Evolutionary conservation across 2,113 vertebrate genomes (phyloP), one percentile per base, ranked within the genome.

Genomic region (Malurus alboscapulatus): DNA sequence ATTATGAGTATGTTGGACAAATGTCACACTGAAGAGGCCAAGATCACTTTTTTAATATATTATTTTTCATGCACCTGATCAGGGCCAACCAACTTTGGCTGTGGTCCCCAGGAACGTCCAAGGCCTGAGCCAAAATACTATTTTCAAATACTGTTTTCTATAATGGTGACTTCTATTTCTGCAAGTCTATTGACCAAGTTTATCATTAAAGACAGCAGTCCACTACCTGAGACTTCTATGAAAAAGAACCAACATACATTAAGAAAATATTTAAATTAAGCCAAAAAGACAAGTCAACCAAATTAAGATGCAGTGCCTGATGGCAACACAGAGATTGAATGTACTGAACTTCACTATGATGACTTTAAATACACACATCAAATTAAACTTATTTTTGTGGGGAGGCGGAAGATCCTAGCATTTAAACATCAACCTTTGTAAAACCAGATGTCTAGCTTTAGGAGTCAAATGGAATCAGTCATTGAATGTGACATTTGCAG

Each of bases 21-120:
- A 84, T 5, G n/a, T 77, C 68, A 53, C 44, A 53, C 30, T 61
- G 19, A 73, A 73, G 36, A 69, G 24, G 65, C 8, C 61, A 69
- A 65, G 27, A 66, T 24, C 25, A 44, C 25, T 42, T 17, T 54
- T 59, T 76, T 13, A 68, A 21, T 20, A 12, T 13, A 14, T 25
- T 92, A 7, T 57, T 86, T 84, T 54, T 57, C 36, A 57, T 22
- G 30, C 36, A 84, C 61, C 16, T 42, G 13, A 21, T 44, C 12
- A 45, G 36, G 26, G 18, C 27, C 18, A 54, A 22, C 15, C 17
- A 42, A 6, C 5, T 55, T 58, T 44, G 32, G 17, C 71, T 80
- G 50, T 5, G 0, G 50, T 61, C 36, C 34, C 34, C 3, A 8
- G 2, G 2, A 57, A 7, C 0, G 0, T 22, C 25, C 17, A 65